Conservation (phyloP, 2,113 vertebrate species). For the Zosterops lateralis region DNA sequence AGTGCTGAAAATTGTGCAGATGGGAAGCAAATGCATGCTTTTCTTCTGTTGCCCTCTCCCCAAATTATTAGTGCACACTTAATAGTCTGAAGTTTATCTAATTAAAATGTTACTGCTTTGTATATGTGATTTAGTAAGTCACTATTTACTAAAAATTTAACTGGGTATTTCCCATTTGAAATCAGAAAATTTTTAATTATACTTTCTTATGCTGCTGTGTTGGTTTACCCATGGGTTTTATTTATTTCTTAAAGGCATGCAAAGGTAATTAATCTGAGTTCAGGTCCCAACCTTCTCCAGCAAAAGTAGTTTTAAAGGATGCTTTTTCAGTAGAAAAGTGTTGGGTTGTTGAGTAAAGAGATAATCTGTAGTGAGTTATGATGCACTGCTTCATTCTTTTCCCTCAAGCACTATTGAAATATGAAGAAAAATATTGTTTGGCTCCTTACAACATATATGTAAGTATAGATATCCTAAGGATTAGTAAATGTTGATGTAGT, state of each 20-base stretch:
- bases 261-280: slow-evolving; percentile 64
- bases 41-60: neutral
- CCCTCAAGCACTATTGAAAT: slow-evolving; percentile 68
- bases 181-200: slow-evolving; percentile 48
- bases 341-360: slow-evolving; percentile 59
- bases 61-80: neutral
- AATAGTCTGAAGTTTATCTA: neutral
- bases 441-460: slow-evolving; percentile 12
- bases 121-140: neutral
- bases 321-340: slow-evolving; percentile 57
- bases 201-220: slow-evolving; percentile 71
- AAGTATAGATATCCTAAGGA: slow-evolving; percentile 10
- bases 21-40: slow-evolving; percentile 31
- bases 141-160: neutral
- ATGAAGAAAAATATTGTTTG: slow-evolving; percentile 45
- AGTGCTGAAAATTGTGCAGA: slow-evolving; percentile 56
- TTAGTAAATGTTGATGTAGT: slow-evolving; percentile 43
- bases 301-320: slow-evolving; percentile 71
- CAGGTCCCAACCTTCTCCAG: slow-evolving; percentile 64
- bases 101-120: neutral
- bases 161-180: slow-evolving; percentile 31
- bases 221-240: slow-evolving; percentile 63
- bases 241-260: slow-evolving; percentile 73
- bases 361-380: slow-evolving; percentile 66
- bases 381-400: slow-evolving; percentile 70